Evolutionary conservation across 2,888 invertebrate genomes (phyloP).

Genomic region (Odontomyia ornata): DNA sequence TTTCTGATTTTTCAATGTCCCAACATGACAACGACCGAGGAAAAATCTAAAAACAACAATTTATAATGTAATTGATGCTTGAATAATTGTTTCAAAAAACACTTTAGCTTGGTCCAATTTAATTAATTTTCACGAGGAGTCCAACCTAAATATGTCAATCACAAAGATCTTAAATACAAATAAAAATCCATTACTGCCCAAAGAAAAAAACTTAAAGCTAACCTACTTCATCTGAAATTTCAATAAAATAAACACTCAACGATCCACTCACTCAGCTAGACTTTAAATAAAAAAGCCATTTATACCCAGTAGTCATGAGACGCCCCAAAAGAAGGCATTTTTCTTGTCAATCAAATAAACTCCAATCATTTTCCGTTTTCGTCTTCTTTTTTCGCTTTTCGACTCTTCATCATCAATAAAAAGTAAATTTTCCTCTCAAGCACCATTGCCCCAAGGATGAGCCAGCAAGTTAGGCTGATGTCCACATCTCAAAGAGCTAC

Average conservation of each 20-base stretch:
- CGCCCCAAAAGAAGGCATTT: constrained; percentile 17
- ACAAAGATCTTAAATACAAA: no score
- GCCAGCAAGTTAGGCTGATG: no score
- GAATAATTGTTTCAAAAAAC: no score
- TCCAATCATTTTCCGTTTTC: constrained; percentile 39
- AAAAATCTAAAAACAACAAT: no score
- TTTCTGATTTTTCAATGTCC: no score
- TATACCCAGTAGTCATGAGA: background rate
- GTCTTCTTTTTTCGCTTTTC: constrained; percentile 18
- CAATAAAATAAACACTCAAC: background rate
- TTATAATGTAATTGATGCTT: no score
- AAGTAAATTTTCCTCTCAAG: constrained; percentile 36
- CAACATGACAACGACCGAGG: no score
- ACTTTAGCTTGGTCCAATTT: no score
- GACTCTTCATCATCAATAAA: background rate
- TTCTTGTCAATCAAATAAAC: constrained; percentile 39
- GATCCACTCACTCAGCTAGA: background rate
- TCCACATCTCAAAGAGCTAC: background rate
- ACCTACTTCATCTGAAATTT: background rate
- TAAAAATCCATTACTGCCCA: no score
- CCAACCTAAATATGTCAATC: no score
- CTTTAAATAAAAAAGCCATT: constrained; percentile 4
- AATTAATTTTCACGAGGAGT: no score
- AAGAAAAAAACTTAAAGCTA: background rate
- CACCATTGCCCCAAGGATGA: background rate